Conservation (phyloP, 2,888 invertebrate genomes). For the Tubulanus polymorphus region DNA sequence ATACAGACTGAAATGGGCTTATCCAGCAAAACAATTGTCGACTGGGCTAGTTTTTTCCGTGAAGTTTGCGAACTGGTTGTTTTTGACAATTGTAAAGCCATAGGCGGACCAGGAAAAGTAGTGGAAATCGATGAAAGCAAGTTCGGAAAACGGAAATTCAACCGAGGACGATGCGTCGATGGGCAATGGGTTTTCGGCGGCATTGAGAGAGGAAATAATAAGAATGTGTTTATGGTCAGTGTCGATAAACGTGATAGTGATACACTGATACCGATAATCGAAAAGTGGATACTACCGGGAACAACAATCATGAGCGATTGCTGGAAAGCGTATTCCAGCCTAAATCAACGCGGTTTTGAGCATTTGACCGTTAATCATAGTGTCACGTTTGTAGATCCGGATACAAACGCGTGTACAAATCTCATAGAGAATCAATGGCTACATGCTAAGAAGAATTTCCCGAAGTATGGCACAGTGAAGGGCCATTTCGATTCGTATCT, state of each 20-base stretch:
- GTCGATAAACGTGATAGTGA: constrained; percentile 13
- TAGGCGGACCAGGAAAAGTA: constrained; percentile 12
- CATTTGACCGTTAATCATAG: not conserved
- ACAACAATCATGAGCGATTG: constrained; percentile 17
- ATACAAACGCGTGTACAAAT: not conserved
- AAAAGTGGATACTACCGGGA: constrained; percentile 13
- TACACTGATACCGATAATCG: constrained; percentile 15
- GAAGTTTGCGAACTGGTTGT: constrained; percentile 13
- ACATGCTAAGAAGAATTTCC: not conserved
- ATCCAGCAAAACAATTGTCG: not conserved
- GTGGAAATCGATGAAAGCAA: constrained; percentile 20
- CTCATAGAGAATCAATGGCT: not conserved
- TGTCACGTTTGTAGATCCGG: not conserved
- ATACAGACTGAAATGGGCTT: constrained; percentile 2
- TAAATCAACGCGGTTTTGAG: not conserved
- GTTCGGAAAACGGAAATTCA: constrained; percentile 20
- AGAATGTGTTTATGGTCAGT: constrained; percentile 12
- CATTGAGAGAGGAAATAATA: constrained; percentile 9
- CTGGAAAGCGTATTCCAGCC: constrained; percentile 6
- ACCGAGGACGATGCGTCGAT: constrained; percentile 17
- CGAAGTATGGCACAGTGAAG: not conserved
- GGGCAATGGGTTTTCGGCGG: constrained; percentile 19
- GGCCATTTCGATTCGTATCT: not conserved
- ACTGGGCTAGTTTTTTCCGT: constrained; percentile 8
- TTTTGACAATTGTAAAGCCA: constrained; percentile 7